These are phyloP conservation scores for Ichneumoninae sp. DNA, from an alignment of 2,888 invertebrate species.

Conservation along the genomic window DNA sequence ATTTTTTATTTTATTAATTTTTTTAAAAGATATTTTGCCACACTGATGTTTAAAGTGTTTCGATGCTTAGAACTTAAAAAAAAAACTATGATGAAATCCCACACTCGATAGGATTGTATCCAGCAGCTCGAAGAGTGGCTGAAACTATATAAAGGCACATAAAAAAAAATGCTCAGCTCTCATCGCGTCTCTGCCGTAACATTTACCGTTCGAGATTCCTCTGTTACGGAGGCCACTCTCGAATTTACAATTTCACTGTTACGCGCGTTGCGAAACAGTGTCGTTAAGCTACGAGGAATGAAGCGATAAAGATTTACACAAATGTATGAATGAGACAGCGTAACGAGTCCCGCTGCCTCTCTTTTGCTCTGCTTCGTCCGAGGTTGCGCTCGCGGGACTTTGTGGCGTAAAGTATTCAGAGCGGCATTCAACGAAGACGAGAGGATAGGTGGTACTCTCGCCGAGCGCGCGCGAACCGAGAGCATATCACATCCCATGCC, in stretches of 20 bases:
- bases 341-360: conserved; percentile 7
- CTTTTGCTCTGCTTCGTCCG: conserved; percentile 27
- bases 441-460: background rate
- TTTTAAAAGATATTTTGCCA: too few species aligned
- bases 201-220: conserved; percentile 26
- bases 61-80: too few species aligned
- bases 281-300: conserved; percentile 28
- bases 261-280: conserved; percentile 40
- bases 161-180: background rate
- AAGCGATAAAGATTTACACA: conserved; percentile 26
- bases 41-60: too few species aligned
- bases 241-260: conserved; percentile 48
- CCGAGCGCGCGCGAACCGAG: conserved; percentile 32
- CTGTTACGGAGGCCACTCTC: conserved; percentile 28
- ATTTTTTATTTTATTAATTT: too few species aligned
- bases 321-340: conserved; percentile 48
- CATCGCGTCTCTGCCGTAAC: background rate
- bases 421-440: conserved; percentile 36
- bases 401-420: conserved; percentile 43
- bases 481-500: conserved; percentile 36
- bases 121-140: background rate
- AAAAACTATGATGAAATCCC: background rate
- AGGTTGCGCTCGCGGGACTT: conserved; percentile 18
- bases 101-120: background rate
- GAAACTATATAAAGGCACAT: background rate